phyloP scores from a whole-genome alignment of 2,113 vertebrate genomes.

The Pithys albifrons region DNA sequence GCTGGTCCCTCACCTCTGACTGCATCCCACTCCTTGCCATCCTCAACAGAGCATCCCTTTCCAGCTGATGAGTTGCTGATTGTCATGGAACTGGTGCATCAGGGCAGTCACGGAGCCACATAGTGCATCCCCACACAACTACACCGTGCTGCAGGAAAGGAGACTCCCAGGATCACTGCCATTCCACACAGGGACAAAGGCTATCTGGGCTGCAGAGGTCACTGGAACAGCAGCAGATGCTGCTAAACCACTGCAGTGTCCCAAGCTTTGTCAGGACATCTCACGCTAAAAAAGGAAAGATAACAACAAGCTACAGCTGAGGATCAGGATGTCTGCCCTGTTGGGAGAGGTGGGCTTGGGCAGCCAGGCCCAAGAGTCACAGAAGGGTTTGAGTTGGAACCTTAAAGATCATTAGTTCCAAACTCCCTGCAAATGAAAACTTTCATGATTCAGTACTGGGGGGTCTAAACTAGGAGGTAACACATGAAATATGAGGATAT shows the following conservation, averaged over 20 bases:
- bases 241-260: neutral
- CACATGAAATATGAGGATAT: neutral
- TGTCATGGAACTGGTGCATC: neutral
- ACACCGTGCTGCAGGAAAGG: neutral
- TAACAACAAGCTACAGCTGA: neutral
- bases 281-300: neutral
- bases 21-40: neutral
- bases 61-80: neutral
- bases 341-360: neutral
- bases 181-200: neutral
- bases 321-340: neutral
- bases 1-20: neutral
- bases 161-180: neutral
- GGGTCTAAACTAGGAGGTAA: neutral
- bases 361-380: neutral
- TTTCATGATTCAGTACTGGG: neutral
- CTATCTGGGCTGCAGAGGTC: neutral
- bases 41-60: neutral
- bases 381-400: neutral
- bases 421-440: neutral
- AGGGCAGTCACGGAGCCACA: neutral
- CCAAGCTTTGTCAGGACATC: neutral
- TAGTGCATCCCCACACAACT: neutral
- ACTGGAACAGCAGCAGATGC: neutral
- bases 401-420: neutral